Base-by-base conservation (phyloP, 2,113 vertebrate genomes). In the Phrynocephalus versicolor region DNA sequence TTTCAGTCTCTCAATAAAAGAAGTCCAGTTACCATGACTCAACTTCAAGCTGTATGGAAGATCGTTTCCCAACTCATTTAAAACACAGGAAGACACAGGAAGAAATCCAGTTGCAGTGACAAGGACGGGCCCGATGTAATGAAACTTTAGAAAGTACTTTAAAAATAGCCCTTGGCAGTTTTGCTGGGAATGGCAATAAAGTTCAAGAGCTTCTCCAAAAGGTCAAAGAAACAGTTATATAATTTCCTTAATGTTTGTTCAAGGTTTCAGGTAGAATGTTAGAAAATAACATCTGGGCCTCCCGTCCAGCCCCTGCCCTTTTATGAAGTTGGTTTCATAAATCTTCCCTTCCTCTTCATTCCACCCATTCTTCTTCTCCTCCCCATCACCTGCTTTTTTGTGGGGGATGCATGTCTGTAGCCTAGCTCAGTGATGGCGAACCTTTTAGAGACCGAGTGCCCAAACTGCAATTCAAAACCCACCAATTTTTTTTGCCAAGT, bases 241-340 rank as follows among this genome's bases (percentile, higher is more conserved):
- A 86, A 79, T 89, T 85, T 94, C 89, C 90, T 88, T 85, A 73
- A 89, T 78, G 86, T 92, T 84, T 87, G 62, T 89, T 88, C 87
- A 87, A 89, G 88, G 89, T 89, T 81, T 19, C 70, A 87, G 83
- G 80, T n/a, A 74, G 55, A 35, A 79, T 60, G 84, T 79, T 88
- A 92, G 92, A 85, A 91, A 93, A 93, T 92, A 93, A 93, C 90
- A 91, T 93, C 88, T 93, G 92, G 89, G 93, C 85, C 85, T 92
- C 89, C 85, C 92, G 51, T 91, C 93, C 90, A 92, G 92, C 92
- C 94, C 91, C 90, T 89, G 93, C 90, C 81, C 90, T 95, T 94
- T 93, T 93, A 58, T 30, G 90, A 39, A 16, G 10, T 82, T 88
- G 82, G 80, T 85, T 87, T 94, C 89, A 94, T 93, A 89, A 82